These are phyloP conservation scores for Clamator glandarius DNA, from an alignment of 2,797 vertebrate species.

Conservation along the genomic window DNA sequence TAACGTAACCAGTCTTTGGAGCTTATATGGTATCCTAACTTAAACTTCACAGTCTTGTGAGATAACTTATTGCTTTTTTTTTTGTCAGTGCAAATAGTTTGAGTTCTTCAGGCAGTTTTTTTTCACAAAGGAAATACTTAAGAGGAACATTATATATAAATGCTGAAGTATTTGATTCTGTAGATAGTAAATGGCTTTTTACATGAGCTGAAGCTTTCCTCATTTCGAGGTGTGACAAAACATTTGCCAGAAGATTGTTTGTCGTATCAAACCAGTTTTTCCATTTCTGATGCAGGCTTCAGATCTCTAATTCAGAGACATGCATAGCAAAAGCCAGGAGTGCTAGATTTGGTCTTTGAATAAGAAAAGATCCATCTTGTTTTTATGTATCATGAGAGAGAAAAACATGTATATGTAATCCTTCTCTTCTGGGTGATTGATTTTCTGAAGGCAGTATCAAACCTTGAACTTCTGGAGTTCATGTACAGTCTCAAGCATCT, in stretches of 20 bases:
- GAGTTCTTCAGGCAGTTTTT: not conserved
- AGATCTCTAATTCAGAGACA: not conserved
- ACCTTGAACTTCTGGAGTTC: not conserved
- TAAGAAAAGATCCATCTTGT: not conserved
- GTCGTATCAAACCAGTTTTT: not conserved
- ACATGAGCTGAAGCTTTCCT: slow-evolving; percentile 23
- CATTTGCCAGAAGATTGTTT: slow-evolving; percentile 26
- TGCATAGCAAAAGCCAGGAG: not conserved
- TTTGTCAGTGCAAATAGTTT: not conserved
- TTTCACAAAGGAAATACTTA: not conserved
- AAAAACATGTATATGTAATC: not conserved
- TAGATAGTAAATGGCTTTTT: slow-evolving; percentile 19
- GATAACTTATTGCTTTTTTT: not conserved
- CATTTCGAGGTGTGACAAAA: slow-evolving; percentile 13
- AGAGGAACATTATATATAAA: not conserved
- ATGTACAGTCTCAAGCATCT: not conserved
- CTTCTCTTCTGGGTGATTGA: not conserved
- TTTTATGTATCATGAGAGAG: not conserved
- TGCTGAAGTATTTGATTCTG: slow-evolving; percentile 10
- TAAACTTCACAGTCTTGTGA: not conserved
- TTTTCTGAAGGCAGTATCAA: not conserved
- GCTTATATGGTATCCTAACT: not conserved
- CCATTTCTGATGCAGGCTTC: slow-evolving; percentile 11
- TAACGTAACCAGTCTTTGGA: not conserved
- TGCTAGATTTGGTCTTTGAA: not conserved